A percentile compares a stretch with the other conserved stretches of the same genome.
These are phyloP conservation scores for Branchipolynoe longqiensis DNA, from an alignment of 2,888 invertebrate species.

Conservation along the genomic window DNA sequence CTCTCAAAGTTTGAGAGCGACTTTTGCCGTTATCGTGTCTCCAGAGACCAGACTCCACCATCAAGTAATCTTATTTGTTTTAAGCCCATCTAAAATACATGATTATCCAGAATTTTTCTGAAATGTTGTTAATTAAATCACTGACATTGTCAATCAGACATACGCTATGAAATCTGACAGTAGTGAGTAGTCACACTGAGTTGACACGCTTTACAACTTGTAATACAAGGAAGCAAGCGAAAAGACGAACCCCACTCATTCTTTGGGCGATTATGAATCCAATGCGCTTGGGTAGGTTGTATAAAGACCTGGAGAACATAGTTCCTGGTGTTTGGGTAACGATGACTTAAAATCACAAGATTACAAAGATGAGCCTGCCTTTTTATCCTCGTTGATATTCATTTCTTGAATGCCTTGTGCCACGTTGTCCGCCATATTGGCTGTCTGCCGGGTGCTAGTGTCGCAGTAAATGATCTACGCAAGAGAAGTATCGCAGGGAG, in stretches of 20 bases:
- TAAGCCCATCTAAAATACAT: too few relatives aligned
- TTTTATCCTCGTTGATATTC: slow-evolving; percentile 75
- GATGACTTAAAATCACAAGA: slow-evolving; percentile 35
- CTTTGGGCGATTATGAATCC: slow-evolving; percentile 57
- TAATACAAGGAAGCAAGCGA: slow-evolving; percentile 3
- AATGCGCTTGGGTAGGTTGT: slow-evolving; percentile 64
- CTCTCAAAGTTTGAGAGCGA: too few relatives aligned
- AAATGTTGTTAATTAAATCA: too few relatives aligned
- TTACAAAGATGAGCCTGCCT: slow-evolving; percentile 76
- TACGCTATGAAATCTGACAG: too few relatives aligned
- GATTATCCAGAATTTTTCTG: too few relatives aligned
- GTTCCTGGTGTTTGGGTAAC: slow-evolving; percentile 23
- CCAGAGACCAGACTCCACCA: too few relatives aligned
- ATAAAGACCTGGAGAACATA: slow-evolving; percentile 74
- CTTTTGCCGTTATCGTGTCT: too few relatives aligned
- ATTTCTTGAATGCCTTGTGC: slow-evolving; percentile 74
- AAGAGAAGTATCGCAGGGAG: too few relatives aligned
- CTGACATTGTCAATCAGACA: too few relatives aligned
- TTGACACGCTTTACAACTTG: too few relatives aligned
- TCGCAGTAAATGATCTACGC: not conserved
- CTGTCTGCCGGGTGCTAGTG: slow-evolving; percentile 21
- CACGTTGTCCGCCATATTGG: slow-evolving; percentile 79
- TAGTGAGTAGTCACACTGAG: too few relatives aligned
- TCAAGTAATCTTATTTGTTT: too few relatives aligned
- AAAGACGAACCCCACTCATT: slow-evolving; percentile 64